A percentile compares a stretch with the other conserved stretches of the same genome.
These are phyloP conservation scores for Odontamblyopus lacepedii DNA, from an alignment of 2,797 vertebrate species.

Conservation along the genomic window DNA sequence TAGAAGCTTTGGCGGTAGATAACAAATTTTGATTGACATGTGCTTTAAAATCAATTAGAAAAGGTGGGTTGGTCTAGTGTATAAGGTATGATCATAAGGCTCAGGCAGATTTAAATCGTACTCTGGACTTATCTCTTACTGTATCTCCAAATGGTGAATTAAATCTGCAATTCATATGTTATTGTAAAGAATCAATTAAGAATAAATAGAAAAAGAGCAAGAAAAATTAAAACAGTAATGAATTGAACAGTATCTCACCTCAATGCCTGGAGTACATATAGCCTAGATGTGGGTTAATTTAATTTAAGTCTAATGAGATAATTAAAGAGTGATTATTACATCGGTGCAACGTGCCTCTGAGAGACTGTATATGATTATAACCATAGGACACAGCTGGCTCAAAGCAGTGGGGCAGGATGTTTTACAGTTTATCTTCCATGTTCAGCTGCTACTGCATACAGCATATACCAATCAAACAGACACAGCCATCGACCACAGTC, in stretches of 20 bases:
- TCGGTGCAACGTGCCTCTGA: slow-evolving; percentile 32
- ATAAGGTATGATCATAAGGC: no score
- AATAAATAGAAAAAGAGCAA: neutral
- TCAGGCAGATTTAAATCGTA: neutral
- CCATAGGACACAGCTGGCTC: slow-evolving; percentile 53
- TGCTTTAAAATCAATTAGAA: slow-evolving; percentile 41
- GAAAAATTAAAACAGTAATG: neutral
- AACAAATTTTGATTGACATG: slow-evolving; percentile 38
- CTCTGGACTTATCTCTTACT: no score
- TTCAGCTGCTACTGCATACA: slow-evolving; percentile 40
- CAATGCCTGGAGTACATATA: slow-evolving; percentile 24
- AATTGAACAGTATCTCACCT: neutral
- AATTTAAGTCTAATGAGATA: slow-evolving; percentile 59
- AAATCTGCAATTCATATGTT: no score
- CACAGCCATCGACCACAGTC: neutral
- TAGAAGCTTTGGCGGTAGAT: slow-evolving; percentile 22
- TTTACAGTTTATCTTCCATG: slow-evolving; percentile 20
- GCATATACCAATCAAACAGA: neutral
- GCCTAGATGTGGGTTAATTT: slow-evolving; percentile 34
- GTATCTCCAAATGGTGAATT: no score
- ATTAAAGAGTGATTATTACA: slow-evolving; percentile 63
- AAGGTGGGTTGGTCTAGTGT: neutral
- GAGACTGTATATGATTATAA: slow-evolving; percentile 46
- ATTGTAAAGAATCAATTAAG: neutral
- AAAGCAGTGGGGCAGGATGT: slow-evolving; percentile 27